A percentile compares a stretch with the other conserved stretches of the same genome.
Conservation (phyloP, 1,140 invertebrate genomes). For the Zaprionus taronus region DNA sequence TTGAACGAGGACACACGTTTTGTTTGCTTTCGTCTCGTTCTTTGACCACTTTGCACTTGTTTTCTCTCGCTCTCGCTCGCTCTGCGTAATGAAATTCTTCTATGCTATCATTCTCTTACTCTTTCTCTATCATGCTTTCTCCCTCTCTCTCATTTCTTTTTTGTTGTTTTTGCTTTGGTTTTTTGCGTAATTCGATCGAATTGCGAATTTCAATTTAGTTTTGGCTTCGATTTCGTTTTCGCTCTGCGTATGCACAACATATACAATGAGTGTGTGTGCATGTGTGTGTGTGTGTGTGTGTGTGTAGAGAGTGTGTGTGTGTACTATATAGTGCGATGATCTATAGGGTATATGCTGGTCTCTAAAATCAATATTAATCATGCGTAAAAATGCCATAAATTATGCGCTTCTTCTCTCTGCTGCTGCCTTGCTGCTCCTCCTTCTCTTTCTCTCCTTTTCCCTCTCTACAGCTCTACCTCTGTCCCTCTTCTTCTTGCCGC, state of each 20-base stretch:
- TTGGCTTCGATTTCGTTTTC: slow-evolving; percentile 30
- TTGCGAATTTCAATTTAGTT: slow-evolving; percentile 39
- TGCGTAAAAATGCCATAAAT: slow-evolving; percentile 78
- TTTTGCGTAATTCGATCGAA: slow-evolving; percentile 46
- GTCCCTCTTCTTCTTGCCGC: background rate
- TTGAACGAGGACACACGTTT: slow-evolving; percentile 40
- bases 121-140: background rate
- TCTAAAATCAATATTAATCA: slow-evolving; percentile 83
- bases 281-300: background rate
- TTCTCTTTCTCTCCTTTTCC: background rate
- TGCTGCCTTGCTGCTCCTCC: background rate
- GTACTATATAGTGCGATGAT: slow-evolving; percentile 3
- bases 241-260: slow-evolving; percentile 5
- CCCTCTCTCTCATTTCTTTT: background rate
- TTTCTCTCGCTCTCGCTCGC: background rate
- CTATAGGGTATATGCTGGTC: slow-evolving; percentile 21
- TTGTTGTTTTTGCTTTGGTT: slow-evolving; percentile 4
- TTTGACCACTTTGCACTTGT: background rate
- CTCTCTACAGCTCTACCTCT: background rate
- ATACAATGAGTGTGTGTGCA: background rate
- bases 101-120: background rate
- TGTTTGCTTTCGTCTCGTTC: background rate
- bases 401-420: slow-evolving; percentile 42
- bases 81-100: slow-evolving; percentile 19
- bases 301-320: slow-evolving; percentile 25